Conservation (phyloP, 2,113 vertebrate species). For the Xenopus borealis region DNA sequence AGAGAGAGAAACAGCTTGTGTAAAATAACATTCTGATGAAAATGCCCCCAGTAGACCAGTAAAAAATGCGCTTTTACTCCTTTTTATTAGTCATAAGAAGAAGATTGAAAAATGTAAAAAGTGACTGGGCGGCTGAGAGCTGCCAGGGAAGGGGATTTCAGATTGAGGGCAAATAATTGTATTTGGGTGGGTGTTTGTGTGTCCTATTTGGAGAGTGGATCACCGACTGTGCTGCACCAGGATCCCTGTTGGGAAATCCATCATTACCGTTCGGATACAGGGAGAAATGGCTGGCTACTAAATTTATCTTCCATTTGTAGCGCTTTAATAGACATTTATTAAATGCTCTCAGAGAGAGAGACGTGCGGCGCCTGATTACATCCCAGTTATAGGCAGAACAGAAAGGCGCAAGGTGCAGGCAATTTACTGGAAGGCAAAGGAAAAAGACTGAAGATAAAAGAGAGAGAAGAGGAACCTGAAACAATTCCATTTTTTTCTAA, state of each 20-base stretch:
- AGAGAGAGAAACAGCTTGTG: slow-evolving; percentile 39
- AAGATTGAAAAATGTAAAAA: slow-evolving; percentile 36
- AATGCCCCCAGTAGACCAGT: slow-evolving; percentile 43
- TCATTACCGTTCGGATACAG: slow-evolving; percentile 74
- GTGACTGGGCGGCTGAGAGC: not conserved
- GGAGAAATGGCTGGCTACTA: slow-evolving; percentile 73
- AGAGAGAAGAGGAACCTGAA: slow-evolving; percentile 46
- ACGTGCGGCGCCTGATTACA: slow-evolving; percentile 78
- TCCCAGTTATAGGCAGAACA: slow-evolving; percentile 76
- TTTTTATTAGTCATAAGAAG: slow-evolving; percentile 32
- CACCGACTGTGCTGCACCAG: slow-evolving; percentile 68
- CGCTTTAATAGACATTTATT: slow-evolving; percentile 85
- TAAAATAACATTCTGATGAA: slow-evolving; percentile 40
- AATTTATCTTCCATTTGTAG: slow-evolving; percentile 81
- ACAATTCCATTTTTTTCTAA: slow-evolving; percentile 4
- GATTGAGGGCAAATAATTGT: slow-evolving; percentile 60
- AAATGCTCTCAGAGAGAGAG: slow-evolving; percentile 80
- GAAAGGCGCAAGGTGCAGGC: slow-evolving; percentile 73
- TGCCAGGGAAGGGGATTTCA: slow-evolving; percentile 22
- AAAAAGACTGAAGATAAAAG: slow-evolving; percentile 27
- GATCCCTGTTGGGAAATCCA: slow-evolving; percentile 78
- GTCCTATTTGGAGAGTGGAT: slow-evolving; percentile 69
- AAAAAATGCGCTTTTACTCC: slow-evolving; percentile 24
- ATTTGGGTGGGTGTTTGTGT: slow-evolving; percentile 65
- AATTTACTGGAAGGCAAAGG: slow-evolving; percentile 63